phyloP scores from a whole-genome alignment of 92 coral and sea anemone genomes.

The Virgularia gustaviana region DNA sequence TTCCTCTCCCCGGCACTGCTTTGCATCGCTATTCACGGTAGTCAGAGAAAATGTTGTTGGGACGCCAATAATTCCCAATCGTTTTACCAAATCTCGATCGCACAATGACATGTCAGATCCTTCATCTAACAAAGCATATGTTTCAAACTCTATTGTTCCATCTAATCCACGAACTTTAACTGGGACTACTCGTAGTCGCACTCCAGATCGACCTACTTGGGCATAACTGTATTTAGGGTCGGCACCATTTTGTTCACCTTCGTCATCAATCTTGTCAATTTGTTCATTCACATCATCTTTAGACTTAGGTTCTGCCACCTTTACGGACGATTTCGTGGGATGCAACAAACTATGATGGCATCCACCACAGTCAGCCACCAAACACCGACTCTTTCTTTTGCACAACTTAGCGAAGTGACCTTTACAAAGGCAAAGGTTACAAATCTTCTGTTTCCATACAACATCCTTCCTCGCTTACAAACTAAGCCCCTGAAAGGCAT shows the following conservation, averaged over 20 bases:
- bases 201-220: background rate
- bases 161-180: background rate
- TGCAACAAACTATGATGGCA: constrained; percentile 9
- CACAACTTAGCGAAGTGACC: background rate
- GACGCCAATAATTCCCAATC: constrained; percentile 7
- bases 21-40: constrained; percentile 1
- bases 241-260: background rate
- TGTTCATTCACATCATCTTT: background rate
- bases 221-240: background rate
- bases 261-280: background rate
- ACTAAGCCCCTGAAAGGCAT: background rate
- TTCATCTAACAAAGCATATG: constrained; percentile 6
- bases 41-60: constrained; percentile 35
- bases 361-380: background rate
- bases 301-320: background rate
- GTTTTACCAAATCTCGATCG: background rate
- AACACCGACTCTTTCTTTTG: background rate
- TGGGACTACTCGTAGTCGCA: constrained; percentile 13
- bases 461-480: background rate
- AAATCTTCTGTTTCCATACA: background rate
- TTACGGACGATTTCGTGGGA: background rate
- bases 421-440: background rate
- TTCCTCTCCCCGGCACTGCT: constrained; percentile 2
- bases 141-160: background rate
- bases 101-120: background rate